Conservation (phyloP, 2,888 invertebrate species). For the Cephalotes varians region DNA sequence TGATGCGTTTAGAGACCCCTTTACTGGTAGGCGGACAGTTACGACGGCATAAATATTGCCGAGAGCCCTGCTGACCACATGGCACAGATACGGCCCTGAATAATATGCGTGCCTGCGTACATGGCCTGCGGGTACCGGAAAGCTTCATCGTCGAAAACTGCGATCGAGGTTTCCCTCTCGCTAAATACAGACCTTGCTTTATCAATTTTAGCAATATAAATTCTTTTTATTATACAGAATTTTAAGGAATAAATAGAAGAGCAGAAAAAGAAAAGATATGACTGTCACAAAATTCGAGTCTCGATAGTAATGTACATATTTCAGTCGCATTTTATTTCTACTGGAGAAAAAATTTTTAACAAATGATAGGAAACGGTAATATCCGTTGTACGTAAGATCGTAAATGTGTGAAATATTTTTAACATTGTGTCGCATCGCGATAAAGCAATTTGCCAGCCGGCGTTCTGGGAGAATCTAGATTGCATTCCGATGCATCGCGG, state of each 20-base stretch:
- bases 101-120: slow-evolving; percentile 66
- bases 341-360: not conserved
- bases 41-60: slow-evolving; percentile 84
- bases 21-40: slow-evolving; percentile 85
- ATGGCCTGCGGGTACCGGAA: slow-evolving; percentile 64
- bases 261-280: not conserved
- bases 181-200: not conserved
- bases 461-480: slow-evolving; percentile 57
- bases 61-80: slow-evolving; percentile 80
- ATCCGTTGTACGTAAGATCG: not conserved
- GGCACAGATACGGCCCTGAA: slow-evolving; percentile 77
- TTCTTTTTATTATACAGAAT: not conserved
- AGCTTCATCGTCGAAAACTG: slow-evolving; percentile 44
- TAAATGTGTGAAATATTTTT: slow-evolving; percentile 38
- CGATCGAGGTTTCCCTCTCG: slow-evolving; percentile 31
- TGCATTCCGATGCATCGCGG: slow-evolving; percentile 43
- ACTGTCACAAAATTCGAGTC: not conserved
- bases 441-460: slow-evolving; percentile 52
- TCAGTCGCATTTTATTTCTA: not conserved
- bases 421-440: slow-evolving; percentile 23
- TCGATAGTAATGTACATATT: not conserved
- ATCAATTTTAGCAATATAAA: not conserved
- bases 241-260: not conserved
- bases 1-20: slow-evolving; percentile 85
- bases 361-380: not conserved